These are phyloP conservation scores for Mustelus asterias DNA, from an alignment of 2,113 vertebrate genomes.

Conservation along the genomic window DNA sequence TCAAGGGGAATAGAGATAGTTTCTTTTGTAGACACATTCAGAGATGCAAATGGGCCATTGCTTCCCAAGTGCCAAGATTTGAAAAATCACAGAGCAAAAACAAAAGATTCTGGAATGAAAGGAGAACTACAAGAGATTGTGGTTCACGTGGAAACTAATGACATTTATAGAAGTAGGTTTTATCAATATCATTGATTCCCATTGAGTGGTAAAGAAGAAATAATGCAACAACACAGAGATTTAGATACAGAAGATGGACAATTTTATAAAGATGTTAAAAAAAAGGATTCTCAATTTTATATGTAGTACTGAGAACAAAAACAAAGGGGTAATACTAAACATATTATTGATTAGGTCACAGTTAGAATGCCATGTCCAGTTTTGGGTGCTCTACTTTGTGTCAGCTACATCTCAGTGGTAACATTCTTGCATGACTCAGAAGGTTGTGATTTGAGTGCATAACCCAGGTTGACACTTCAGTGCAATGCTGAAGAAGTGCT, in stretches of 20 bases:
- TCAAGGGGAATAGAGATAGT: not conserved
- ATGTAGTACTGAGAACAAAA: not conserved
- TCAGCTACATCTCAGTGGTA: not conserved
- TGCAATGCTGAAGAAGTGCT: not conserved
- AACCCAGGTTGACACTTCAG: not conserved
- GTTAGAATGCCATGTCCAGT: not conserved
- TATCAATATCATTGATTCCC: not conserved
- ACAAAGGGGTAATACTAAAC: not conserved
- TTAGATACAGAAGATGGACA: not conserved
- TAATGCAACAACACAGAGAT: not conserved
- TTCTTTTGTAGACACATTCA: not conserved
- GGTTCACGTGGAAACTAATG: not conserved
- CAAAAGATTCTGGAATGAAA: not conserved
- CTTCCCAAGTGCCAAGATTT: not conserved
- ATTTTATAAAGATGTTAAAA: not conserved
- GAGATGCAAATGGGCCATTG: not conserved
- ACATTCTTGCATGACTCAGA: not conserved
- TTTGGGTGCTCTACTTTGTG: not conserved
- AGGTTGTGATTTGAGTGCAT: not conserved
- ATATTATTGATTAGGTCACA: not conserved
- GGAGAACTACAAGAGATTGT: not conserved
- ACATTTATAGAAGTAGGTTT: not conserved
- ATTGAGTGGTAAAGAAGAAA: not conserved
- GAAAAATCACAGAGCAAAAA: not conserved
- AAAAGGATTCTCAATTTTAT: not conserved